phyloP scores from a whole-genome alignment of 1,140 invertebrate species.

The Neelides sp. region DNA sequence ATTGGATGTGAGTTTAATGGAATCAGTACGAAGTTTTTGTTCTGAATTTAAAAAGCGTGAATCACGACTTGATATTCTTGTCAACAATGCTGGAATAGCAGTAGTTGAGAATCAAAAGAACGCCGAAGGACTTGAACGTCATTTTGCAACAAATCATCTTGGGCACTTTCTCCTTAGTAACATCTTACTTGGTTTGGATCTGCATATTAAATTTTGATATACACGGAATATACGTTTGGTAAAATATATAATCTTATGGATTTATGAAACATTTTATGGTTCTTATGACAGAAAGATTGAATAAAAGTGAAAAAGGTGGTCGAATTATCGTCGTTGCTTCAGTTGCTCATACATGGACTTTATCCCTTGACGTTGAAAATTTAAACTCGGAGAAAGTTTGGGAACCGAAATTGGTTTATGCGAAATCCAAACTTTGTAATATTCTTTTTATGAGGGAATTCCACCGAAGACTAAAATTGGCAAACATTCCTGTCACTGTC shows the following conservation, averaged over 20 bases:
- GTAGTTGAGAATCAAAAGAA: constrained; percentile 22
- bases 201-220: background rate
- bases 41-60: constrained; percentile 34
- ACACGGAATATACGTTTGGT: too few species aligned
- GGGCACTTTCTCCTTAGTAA: constrained; percentile 71
- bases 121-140: constrained; percentile 38
- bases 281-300: constrained; percentile 54
- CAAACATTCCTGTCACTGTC: constrained; percentile 38
- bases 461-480: constrained; percentile 58
- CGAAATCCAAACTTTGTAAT: constrained; percentile 75
- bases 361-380: constrained; percentile 58
- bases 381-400: constrained; percentile 55
- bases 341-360: constrained; percentile 57
- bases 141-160: constrained; percentile 65
- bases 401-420: constrained; percentile 59
- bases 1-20: constrained; percentile 35
- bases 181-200: constrained; percentile 50
- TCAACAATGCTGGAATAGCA: constrained; percentile 43
- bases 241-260: background rate
- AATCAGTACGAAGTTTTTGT: constrained; percentile 35
- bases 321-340: constrained; percentile 78
- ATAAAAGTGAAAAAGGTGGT: constrained; percentile 58
- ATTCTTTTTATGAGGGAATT: constrained; percentile 73
- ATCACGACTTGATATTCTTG: constrained; percentile 40
- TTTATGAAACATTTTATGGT: background rate